Base-by-base conservation (phyloP, 2,113 vertebrate genomes). In the Platichthys flesus region DNA sequence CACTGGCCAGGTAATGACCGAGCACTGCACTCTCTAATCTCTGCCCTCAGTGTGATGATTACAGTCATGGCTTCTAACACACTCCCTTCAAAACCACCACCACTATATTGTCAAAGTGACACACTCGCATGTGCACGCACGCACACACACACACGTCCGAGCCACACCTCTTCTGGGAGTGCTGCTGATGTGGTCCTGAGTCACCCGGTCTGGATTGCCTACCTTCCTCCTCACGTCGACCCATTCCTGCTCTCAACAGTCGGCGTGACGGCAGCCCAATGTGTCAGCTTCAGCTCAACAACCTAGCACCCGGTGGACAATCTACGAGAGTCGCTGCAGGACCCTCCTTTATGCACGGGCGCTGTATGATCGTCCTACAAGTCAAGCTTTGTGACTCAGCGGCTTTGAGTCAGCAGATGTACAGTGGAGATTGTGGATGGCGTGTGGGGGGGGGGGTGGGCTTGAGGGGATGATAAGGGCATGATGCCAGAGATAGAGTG, bases 121-220 rank as follows among this genome's bases (percentile, higher is more conserved):
- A 82, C 68, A 40, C 55, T 42, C 49, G 73, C 73, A 78, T 65
- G 28, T 54, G 23, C 49, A 37, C 45, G 40, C 37, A 40, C 56
- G 73, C 56, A 52, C 31, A 31, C 56, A 77, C 56, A 52, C 31
- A 31, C 56, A 77, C 56, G 47, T 26, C 68, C 0, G 28, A 70
- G 79, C 67, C 89, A 86, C 89, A 80, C 90, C 90, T 85, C 74
- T 84, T 70, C 51, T 74, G 61, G 87, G 85, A 85, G 89, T 86
- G 88, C 76, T 90, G 76, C 51, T 80, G 67, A 86, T 74, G 76
- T 86, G 84, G 54, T 57, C 71, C 78, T 93, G 88, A 93, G 82
- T 93, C 89, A 92, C 75, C 58, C 67, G 65, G 69, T 68, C 62
- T 70, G 69, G 73, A 79, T 60, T 16, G 71, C 65, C 71, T 60